Conservation (phyloP, 1,140 invertebrate species). For the Lethrus apterus region DNA sequence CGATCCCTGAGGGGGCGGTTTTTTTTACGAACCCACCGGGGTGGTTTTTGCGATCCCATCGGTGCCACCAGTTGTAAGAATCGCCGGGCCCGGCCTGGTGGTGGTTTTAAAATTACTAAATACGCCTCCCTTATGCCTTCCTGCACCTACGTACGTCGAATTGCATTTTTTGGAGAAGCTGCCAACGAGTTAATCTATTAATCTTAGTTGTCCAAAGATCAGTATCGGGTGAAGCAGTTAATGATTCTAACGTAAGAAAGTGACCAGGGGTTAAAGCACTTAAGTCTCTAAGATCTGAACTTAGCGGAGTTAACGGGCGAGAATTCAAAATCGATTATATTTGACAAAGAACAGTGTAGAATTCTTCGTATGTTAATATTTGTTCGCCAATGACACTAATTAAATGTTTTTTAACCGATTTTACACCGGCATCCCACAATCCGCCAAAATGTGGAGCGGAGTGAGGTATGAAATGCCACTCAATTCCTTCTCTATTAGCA, state of each 20-base stretch:
- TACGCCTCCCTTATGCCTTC: too few species aligned
- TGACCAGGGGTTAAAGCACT: conserved; percentile 6
- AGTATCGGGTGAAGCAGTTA: background rate
- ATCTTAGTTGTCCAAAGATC: background rate
- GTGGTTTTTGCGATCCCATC: too few species aligned
- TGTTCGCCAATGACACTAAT: conserved; percentile 12
- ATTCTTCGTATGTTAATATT: conserved; percentile 18
- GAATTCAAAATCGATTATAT: conserved; percentile 12
- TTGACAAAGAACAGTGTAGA: conserved; percentile 20
- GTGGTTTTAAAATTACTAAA: too few species aligned
- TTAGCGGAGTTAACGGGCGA: background rate
- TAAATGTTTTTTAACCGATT: conserved; percentile 30
- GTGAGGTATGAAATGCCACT: conserved; percentile 22
- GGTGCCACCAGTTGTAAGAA: too few species aligned
- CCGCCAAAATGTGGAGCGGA: conserved; percentile 31
- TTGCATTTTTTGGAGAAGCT: background rate
- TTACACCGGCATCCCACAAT: conserved; percentile 33
- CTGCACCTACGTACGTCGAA: too few species aligned
- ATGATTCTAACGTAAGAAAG: conserved; percentile 21
- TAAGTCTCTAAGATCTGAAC: conserved; percentile 2
- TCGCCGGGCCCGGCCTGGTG: too few species aligned
- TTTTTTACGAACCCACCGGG: too few species aligned
- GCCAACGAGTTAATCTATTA: conserved; percentile 1
- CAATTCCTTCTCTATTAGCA: background rate
- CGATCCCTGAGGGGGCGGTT: too few species aligned